Base-by-base conservation (phyloP, 2,888 invertebrate species). In the Anoplius nigerrimus region DNA sequence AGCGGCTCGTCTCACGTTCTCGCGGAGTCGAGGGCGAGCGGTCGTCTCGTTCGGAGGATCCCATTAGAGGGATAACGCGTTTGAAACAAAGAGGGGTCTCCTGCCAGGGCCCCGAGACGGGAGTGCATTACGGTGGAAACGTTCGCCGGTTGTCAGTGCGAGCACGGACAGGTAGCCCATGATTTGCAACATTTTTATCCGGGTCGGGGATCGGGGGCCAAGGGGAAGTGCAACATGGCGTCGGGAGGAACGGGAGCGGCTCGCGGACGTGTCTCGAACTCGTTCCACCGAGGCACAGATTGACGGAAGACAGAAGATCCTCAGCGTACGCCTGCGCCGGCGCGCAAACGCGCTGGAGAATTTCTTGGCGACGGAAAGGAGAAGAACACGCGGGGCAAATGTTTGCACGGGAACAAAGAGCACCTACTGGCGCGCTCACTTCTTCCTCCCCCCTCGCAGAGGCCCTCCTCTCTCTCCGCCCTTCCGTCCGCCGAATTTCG, bases 121-220 rank as follows among this genome's bases (percentile, higher is more conserved):
- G 11, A 34, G 34, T 3, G 34, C 58, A 65, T 57, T 43, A 54
- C 52, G 71, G 46, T 51, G 66, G 55, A 68, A 69, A 72, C 58
- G 60, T 63, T 24, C 62, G n/a, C 22, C 58, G 1, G 27, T 53
- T 57, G 54, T 54, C 48, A 48, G 64, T 54, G 69, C 62, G 67
- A 62, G 46, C 58, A 55, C 60, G 73, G 79, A 84, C 87, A 87
- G 88, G 88, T 88, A 87, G 87, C 80, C 85, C 83, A 84, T 88
- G 88, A 88, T 87, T 87, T 87, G 88, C 88, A 88, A 85, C 74
- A 88, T 87, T 87, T 79, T 86, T 86, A 85, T 87, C 86, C 82
- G 65, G 68, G 63, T 72, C 66, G 62, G n/a, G 72, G 75, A 86
- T 85, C 85, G 74, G 63, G 65, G 53, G n/a, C n/a, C 52, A 65